A percentile compares a stretch with the other conserved stretches of the same genome.
phyloP scores from a whole-genome alignment of 2,113 vertebrate species.

The Baryphthengus martii region DNA sequence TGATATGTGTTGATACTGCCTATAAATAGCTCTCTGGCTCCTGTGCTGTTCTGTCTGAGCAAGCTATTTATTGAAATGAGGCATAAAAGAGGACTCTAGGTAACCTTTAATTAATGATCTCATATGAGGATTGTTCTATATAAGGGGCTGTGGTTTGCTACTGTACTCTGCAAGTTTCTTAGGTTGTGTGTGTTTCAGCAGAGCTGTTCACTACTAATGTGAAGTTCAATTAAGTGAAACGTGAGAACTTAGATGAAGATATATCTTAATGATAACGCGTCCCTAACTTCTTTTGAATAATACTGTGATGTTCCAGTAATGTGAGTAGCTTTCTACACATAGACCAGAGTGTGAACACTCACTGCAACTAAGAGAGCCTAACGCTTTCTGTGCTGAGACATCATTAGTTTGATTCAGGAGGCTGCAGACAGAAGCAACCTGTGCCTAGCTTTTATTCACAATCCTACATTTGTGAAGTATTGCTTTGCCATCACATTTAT shows the following conservation, averaged over 20 bases:
- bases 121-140: not conserved
- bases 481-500: not conserved
- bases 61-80: not conserved
- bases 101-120: not conserved
- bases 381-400: not conserved
- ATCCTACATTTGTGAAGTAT: not conserved
- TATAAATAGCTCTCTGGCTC: not conserved
- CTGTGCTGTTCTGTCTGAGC: not conserved
- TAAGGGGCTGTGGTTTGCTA: not conserved
- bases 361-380: not conserved
- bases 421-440: not conserved
- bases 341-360: not conserved
- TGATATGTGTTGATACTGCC: not conserved
- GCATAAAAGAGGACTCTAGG: not conserved
- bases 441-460: not conserved
- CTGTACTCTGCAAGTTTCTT: not conserved
- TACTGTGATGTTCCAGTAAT: not conserved
- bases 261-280: not conserved
- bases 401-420: not conserved
- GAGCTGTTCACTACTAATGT: not conserved
- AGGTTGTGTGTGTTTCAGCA: not conserved
- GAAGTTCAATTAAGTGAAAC: not conserved
- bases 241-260: not conserved
- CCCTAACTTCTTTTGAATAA: not conserved
- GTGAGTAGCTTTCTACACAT: not conserved